A percentile compares a stretch with the other conserved stretches of the same genome.
Conservation (phyloP, 2,888 invertebrate species). For the Caenorhabditis macrosperma region DNA sequence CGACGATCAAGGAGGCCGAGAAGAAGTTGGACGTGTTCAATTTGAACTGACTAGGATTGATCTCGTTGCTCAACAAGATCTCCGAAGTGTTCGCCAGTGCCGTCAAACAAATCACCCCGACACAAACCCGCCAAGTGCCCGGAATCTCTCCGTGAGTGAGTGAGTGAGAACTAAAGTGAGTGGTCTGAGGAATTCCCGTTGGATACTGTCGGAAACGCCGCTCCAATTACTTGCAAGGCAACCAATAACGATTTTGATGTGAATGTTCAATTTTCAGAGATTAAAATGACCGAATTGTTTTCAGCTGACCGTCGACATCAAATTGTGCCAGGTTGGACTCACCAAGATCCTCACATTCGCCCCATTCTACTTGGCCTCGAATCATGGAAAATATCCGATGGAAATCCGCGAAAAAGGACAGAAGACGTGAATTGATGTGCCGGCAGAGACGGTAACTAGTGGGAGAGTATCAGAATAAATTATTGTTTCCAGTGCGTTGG, state of each 20-base stretch:
- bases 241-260: conserved; percentile 79
- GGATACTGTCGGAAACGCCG: conserved; percentile 97
- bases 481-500: conserved; percentile 85
- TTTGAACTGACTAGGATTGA: conserved; percentile 88
- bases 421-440: conserved; percentile 72
- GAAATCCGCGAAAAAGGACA: conserved; percentile 74
- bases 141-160: conserved; percentile 79
- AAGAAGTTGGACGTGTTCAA: conserved; percentile 88
- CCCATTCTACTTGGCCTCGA: conserved; percentile 93
- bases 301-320: conserved; percentile 94
- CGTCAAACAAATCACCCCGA: conserved; percentile 76
- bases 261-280: conserved; percentile 3
- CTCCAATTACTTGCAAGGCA: conserved; percentile 87
- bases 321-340: conserved; percentile 91
- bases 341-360: conserved; percentile 97
- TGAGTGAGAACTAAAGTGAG: conserved; percentile 87
- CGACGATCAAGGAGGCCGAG: conserved; percentile 83
- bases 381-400: conserved; percentile 81
- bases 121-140: conserved; percentile 72
- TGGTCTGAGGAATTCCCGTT: conserved; percentile 97
- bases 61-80: conserved; percentile 88
- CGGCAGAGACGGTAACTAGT: conserved; percentile 68
- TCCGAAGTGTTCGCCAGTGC: conserved; percentile 83
- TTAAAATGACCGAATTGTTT: conserved; percentile 26
- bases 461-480: neutral